Evolutionary conservation across 2,888 invertebrate genomes (phyloP), one percentile per base, ranked within the genome.

Genomic region (Sesamia inferens): DNA sequence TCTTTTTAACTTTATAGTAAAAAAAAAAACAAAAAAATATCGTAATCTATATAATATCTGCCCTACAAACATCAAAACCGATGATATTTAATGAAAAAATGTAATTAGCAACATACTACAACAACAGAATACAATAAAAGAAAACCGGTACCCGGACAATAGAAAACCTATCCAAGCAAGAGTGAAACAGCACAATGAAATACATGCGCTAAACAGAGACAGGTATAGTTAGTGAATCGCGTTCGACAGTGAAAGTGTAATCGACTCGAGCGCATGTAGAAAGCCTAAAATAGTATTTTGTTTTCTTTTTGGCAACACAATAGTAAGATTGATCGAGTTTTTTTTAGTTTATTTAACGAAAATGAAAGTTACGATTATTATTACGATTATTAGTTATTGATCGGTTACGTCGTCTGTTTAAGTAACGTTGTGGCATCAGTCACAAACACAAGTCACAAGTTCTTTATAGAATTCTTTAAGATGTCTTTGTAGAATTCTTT

Each of bases 361-460:
- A 93, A 90, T 86, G 94, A 93, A 93, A 93, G 94, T 92, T 89
- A 84, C 87, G n/a, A n/a, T n/a, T n/a, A n/a, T n/a, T n/a, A n/a
- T n/a, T n/a, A n/a, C n/a, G n/a, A n/a, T n/a, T n/a, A n/a, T n/a
- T n/a, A n/a, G 83, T 88, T 85, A 85, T 76, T 61, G 77, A 82
- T 70, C 76, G 58, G 83, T 85, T 87, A 85, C 86, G 82, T 77
- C 85, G 81, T 76, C 31, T 58, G 39, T 61, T 64, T 68, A 6
- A 72, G 71, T 84, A 81, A 76, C 70, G 65, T 51, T 64, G 13
- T 64, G 69, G 54, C 31, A 11, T 80, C 54, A 75, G 4, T 55
- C 54, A n/a, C n/a, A n/a, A n/a, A n/a, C n/a, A n/a, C n/a, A n/a
- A 75, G 4, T 55, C 54, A 75, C 47, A 55, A 31, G 39, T 24